A percentile compares a stretch with the other conserved stretches of the same genome.
Evolutionary conservation across 2,113 vertebrate genomes (phyloP).

Genomic region (Hipposideros armiger): DNA sequence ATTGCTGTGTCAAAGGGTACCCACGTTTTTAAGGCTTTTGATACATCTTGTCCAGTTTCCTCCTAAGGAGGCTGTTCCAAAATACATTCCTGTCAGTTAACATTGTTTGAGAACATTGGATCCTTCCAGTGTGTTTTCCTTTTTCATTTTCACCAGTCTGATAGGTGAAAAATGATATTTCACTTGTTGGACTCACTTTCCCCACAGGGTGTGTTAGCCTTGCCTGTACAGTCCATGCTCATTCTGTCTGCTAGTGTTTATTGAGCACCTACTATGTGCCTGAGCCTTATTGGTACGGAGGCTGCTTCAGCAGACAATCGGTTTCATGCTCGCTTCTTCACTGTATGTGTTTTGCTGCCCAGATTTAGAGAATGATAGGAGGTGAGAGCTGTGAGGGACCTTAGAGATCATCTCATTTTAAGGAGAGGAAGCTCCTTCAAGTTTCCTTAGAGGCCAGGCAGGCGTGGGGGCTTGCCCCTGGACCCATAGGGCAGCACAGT

Average conservation of each 20-base stretch:
- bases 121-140: neutral
- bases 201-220: neutral
- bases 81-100: neutral
- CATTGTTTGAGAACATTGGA: neutral
- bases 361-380: neutral
- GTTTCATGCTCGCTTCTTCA: neutral
- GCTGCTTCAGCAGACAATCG: neutral
- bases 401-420: neutral
- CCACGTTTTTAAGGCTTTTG: neutral
- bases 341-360: neutral
- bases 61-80: neutral
- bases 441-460: neutral
- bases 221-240: rapidly evolving
- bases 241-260: neutral
- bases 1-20: neutral
- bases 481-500: too few relatives aligned
- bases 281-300: rapidly evolving
- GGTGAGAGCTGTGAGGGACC: neutral
- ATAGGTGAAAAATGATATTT: neutral
- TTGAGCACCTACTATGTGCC: neutral
- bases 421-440: neutral
- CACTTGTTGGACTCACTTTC: neutral
- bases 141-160: neutral
- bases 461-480: rapidly evolving
- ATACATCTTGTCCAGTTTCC: neutral